Base-by-base conservation (phyloP, 2,888 invertebrate genomes). In the Malthinus seriepunctatus region DNA sequence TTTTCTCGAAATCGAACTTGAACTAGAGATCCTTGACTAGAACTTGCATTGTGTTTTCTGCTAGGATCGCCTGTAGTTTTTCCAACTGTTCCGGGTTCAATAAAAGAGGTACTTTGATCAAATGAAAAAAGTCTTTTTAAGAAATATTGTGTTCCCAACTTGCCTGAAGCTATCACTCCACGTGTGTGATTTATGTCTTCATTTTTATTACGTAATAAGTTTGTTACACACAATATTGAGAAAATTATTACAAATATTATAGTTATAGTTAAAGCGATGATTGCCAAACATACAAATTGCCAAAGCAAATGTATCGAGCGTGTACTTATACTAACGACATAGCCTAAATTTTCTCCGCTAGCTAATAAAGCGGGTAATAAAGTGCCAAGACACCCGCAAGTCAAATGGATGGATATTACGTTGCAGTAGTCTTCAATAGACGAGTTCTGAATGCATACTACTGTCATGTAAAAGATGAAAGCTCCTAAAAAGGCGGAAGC, bases 341-440 rank as follows among this genome's bases (percentile, higher is more conserved):
- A 9, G 12, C 65, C 62, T 32, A 62, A 48, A 54, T 59, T 52
- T 34, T 63, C 45, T 1, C 35, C 37, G 8, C 9, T 38, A 31
- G 67, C 64, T 33, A 66, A 35, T 4, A 78, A 42, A 0, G 77
- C 72, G 0, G 72, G 73, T 8, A 76, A 32, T 1, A 75, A 6
- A 14, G 67, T 69, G 1, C 77, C 76, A n/a, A 76, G 34, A 12
- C 76, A 34, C 3, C 73, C 76, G 35, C 71, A 71, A 8, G 70
- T 62, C 1, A 79, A 54, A 60, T 78, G 76, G 6, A 72, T 70
- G 0, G 76, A 66, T 2, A 73, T 53, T 15, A 75, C 59, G 51
- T 79, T 78, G 59, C 78, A 76, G 55, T 79, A 76, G 65, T 79
- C 79, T 63, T 79, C 78, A 6, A 78, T 56, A 0, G 73, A 70